phyloP scores from a whole-genome alignment of 2,797 vertebrate species.

The Tokudaia tokunoshimensis region DNA sequence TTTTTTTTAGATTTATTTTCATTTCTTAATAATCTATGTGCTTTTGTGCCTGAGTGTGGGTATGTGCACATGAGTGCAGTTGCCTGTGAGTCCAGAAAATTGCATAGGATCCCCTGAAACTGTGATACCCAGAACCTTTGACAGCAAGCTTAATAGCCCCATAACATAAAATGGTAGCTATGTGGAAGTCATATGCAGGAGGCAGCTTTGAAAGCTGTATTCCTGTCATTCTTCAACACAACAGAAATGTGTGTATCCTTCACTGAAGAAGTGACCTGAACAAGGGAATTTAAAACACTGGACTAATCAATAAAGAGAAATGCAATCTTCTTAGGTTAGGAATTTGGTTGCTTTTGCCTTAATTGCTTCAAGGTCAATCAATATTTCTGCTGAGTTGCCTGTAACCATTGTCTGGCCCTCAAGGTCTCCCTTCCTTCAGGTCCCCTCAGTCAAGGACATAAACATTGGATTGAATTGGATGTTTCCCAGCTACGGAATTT shows the following conservation, averaged over 20 bases:
- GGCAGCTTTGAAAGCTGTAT: neutral
- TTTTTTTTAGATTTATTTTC: neutral
- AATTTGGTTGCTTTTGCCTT: constrained; percentile 32
- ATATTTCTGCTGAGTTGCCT: neutral
- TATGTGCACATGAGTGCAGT: neutral
- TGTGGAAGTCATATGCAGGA: neutral
- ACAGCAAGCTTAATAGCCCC: neutral
- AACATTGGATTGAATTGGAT: neutral
- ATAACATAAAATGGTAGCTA: neutral
- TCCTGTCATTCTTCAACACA: neutral
- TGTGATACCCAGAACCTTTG: neutral
- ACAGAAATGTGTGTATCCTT: neutral
- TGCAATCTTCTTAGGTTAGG: constrained; percentile 37
- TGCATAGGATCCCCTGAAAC: neutral
- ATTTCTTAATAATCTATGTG: neutral
- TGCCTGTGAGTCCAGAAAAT: neutral
- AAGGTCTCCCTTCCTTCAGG: neutral
- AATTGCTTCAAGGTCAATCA: constrained; percentile 7
- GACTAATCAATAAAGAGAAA: constrained; percentile 36
- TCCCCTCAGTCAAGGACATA: neutral
- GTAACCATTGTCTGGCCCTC: neutral
- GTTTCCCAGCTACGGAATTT: neutral
- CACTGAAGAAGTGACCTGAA: neutral
- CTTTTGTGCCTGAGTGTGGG: neutral
- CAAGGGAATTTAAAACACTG: constrained; percentile 32